Evolutionary conservation across 2,888 invertebrate genomes (phyloP).

Genomic region (Hypercompe scribonia): DNA sequence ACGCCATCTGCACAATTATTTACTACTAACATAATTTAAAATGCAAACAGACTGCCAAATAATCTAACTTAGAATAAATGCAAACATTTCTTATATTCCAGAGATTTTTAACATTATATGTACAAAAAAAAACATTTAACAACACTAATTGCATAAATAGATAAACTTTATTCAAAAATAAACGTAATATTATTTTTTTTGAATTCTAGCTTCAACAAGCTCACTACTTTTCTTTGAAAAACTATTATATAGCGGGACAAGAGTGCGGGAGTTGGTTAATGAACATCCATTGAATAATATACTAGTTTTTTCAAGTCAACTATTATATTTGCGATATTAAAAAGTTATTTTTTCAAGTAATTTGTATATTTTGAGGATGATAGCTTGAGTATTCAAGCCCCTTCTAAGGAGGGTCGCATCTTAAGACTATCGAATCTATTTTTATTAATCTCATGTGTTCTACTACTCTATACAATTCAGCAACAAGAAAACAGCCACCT

Average conservation of each 20-base stretch:
- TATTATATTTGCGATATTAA: not conserved
- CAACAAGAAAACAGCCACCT: slow-evolving; percentile 4
- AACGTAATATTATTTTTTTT: too few relatives aligned
- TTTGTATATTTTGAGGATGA: not conserved
- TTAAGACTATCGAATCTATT: slow-evolving; percentile 28
- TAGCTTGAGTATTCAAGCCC: slow-evolving; percentile 5
- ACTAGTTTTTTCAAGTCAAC: not conserved
- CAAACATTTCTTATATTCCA: slow-evolving; percentile 41
- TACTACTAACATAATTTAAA: not conserved
- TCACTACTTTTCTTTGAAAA: slow-evolving; percentile 8
- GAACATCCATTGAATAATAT: not conserved
- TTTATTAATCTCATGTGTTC: slow-evolving; percentile 42
- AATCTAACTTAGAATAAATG: slow-evolving; percentile 36
- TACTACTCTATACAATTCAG: slow-evolving; percentile 23
- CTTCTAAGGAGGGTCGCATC: not conserved
- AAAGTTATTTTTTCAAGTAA: not conserved
- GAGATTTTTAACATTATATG: slow-evolving; percentile 9
- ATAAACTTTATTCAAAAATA: too few relatives aligned
- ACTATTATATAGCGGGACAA: not conserved
- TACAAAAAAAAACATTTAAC: slow-evolving; percentile 1
- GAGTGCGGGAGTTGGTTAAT: not conserved
- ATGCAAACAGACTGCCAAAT: slow-evolving; percentile 28
- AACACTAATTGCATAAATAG: not conserved
- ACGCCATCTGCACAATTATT: not conserved
- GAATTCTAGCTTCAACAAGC: slow-evolving; percentile 11